Evolutionary conservation across 2,888 invertebrate genomes (phyloP), one percentile per base, ranked within the genome.

Genomic region (Ceramica pisi): DNA sequence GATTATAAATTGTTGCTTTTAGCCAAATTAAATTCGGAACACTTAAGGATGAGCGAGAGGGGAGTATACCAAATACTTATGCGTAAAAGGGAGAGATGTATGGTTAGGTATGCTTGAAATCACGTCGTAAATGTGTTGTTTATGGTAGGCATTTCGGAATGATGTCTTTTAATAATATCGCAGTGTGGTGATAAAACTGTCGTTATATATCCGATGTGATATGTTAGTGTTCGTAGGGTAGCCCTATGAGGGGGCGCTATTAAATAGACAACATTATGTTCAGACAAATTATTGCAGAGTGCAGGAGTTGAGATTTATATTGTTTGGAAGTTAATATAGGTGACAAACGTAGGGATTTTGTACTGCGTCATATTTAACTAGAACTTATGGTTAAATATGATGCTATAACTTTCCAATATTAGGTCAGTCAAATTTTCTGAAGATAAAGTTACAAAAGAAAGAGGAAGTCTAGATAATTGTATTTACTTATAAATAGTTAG

Each of bases 61-160:
- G 48, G 44, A 53, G 53, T 71, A 83, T 55, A 26, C 35, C 12
- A 21, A 56, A 31, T 61, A 26, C 46, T 21, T 66, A 64, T 63
- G 67, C 35, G 57, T 41, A 68, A 85, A 74, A 73, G 71, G 53
- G 87, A 85, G 60, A 61, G 62, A 67, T 77, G 41, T 75, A 80
- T 62, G 46, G 41, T 71, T 48, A 64, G 66, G 46, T 68, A 66
- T 75, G 72, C 64, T 76, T 81, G 65, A 86, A 86, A 87, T 85
- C 87, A 85, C 70, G 86, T 84, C 82, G 82, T 85, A 90, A 91
- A 92, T 91, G 90, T 87, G 89, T 92, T 92, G 91, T 92, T 92
- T 92, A 92, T 92, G 82, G 88, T 90, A 88, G 88, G 88, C 90
- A 82, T 86, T 92, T 90, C 81, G 87, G 84, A 91, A 89, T 92